Evolutionary conservation across 2,113 vertebrate genomes (phyloP), one percentile per base, ranked within the genome.

Genomic region (Cisticola juncidis): DNA sequence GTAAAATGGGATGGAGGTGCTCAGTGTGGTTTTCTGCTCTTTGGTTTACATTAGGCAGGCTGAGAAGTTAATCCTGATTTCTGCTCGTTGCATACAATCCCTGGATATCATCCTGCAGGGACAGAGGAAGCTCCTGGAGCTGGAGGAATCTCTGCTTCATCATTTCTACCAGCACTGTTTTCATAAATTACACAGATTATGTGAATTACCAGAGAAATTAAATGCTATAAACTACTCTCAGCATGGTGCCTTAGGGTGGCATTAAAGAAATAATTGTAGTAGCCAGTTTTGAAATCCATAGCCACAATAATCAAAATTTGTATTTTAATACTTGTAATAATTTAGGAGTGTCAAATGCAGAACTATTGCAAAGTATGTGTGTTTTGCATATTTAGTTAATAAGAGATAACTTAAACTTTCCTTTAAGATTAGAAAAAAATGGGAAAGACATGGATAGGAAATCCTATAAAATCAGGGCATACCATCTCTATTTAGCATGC

Each of bases 61-160:
- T 69, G 64, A 76, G 88, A 92, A 92, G 78, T 87, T 94, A 87
- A 96, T 97, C 85, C 86, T 68, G 24, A 50, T 90, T 92, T 61
- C 68, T 94, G 61, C 58, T 91, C 81, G 83, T 57, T 91, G 60
- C 64, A 47, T 35, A 42, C 47, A 29, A 72, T 48, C 4, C 4
- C 44, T 47, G 5, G 65, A 47, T 60, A 38, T 89, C 90, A 95
- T 54, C 38, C 57, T 66, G 90, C 6, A 22, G 51, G 68, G 24
- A 33, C 38, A 88, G 60, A 60, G 66, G 54, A 62, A 95, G 65
- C 44, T 90, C 83, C 65, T 78, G 74, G 40, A 96, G 87, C 20
- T 65, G 40, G 40, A 77, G 35, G 38, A 40, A 54, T 81, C 58
- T 86, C 72, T 87, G 40, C 26, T 81, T 91, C 65, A 47, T 72